phyloP scores from a whole-genome alignment of 2,113 vertebrate genomes.

The Trogon melanurus region DNA sequence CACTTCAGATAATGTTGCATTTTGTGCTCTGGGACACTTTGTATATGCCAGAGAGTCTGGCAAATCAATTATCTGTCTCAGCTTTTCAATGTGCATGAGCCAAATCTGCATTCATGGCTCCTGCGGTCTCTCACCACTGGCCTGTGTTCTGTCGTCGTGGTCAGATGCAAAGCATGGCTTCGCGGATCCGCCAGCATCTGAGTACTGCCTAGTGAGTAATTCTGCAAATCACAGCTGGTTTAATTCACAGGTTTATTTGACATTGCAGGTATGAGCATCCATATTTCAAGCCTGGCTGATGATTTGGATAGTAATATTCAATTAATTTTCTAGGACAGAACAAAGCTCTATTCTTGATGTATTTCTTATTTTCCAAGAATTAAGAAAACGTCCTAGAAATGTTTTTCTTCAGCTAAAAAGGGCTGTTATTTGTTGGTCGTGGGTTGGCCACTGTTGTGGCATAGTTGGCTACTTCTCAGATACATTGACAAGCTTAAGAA shows the following conservation, averaged over 20 bases:
- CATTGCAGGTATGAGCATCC: not conserved
- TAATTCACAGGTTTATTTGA: not conserved
- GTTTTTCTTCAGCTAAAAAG: not conserved
- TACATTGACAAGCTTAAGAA: not conserved
- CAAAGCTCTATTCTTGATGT: not conserved
- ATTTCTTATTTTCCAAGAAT: not conserved
- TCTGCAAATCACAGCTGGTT: not conserved
- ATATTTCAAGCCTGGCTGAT: not conserved
- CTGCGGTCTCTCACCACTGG: not conserved
- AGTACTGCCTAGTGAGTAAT: not conserved
- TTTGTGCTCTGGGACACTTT: constrained; percentile 10
- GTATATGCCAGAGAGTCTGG: not conserved
- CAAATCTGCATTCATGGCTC: not conserved
- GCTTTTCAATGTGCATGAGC: not conserved
- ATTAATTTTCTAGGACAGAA: not conserved
- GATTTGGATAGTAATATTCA: not conserved
- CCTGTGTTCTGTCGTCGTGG: not conserved
- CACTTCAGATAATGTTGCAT: constrained; percentile 14
- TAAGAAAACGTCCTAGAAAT: not conserved
- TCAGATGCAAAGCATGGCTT: not conserved
- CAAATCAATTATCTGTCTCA: not conserved
- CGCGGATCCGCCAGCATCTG: not conserved
- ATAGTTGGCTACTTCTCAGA: not conserved
- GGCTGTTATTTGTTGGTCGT: not conserved
- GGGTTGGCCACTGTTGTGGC: not conserved